Evolutionary conservation across 2,797 vertebrate genomes (phyloP), one percentile per base, ranked within the genome.

Genomic region (Oryzias dopingdopingensis): DNA sequence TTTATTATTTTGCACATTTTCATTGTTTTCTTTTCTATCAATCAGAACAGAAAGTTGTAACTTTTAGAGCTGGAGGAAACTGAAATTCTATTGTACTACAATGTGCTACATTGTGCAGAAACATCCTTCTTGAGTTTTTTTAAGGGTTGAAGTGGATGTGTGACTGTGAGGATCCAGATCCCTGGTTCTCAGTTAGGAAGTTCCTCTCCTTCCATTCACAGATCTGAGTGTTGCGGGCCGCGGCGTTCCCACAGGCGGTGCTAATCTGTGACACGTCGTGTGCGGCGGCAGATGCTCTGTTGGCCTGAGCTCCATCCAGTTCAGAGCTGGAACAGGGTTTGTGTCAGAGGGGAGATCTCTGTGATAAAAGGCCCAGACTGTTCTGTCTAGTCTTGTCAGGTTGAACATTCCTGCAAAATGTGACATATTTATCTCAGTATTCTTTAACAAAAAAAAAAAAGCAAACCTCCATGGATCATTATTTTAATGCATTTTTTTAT

Each of bases 251-350:
- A 46, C 62, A 15, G 76, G 61, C 59, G 66, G 60, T 60, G 26
- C 56, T 54, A 12, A 59, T 59, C 56, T 66, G 68, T 63, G 62
- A 56, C 74, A 53, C 2, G 3, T 59, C 49, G 53, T 45, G 59
- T 61, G 40, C 54, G 17, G 59, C 5, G 66, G 63, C 76, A 80
- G 77, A 67, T 74, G 69, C 72, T 45, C 56, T 46, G 42, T 41
- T 69, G 60, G 58, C 56, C 50, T 58, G 14, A 56, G 51, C 42
- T 59, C 2, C 4, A 41, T 59, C 2, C 4, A 41, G 54, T 37
- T 1, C 20, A 26, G 17, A 14, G 55, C 69, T 44, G 32, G 53
- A 52, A 51, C 49, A 41, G 42, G 23, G 4, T 58, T 14, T 44
- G 0, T 52, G 46, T 57, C 32, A 59, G 52, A 61, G 32, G 48